Percentiles rank a stretch among this genome's conserved stretches.
phyloP scores from a whole-genome alignment of 1,140 invertebrate genomes.

The Penaeus chinensis region DNA sequence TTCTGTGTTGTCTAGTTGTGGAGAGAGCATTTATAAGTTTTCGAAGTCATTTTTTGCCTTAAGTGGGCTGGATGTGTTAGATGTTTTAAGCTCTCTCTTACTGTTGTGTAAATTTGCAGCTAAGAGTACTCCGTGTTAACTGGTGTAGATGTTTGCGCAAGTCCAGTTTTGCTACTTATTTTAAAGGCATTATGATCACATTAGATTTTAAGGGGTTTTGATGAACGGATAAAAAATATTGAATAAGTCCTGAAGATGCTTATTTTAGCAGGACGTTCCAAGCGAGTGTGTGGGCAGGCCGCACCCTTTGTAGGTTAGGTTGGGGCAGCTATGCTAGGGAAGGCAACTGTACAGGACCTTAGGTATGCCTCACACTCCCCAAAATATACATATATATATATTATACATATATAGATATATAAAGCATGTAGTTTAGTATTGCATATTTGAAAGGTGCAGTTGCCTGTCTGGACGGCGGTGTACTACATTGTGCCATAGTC shows the following conservation, averaged over 20 bases:
- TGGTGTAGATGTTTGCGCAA: too few species aligned
- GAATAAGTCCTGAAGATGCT: neutral
- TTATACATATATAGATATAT: conserved; percentile 17
- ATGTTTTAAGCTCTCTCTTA: conserved; percentile 19
- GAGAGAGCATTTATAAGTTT: conserved; percentile 11
- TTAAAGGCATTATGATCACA: conserved; percentile 48
- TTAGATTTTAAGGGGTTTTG: conserved; percentile 26
- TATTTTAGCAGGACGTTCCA: too few species aligned
- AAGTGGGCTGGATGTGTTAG: conserved; percentile 24
- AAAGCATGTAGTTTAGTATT: conserved; percentile 31
- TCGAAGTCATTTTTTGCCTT: neutral
- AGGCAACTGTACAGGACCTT: conserved; percentile 17
- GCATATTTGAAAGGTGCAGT: conserved; percentile 42
- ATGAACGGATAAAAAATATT: neutral
- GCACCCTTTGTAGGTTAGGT: conserved; percentile 15
- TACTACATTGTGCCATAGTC: conserved; percentile 44
- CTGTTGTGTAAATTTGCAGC: conserved; percentile 10
- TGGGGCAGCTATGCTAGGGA: conserved; percentile 32
- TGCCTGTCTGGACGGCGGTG: conserved; percentile 23
- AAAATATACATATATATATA: neutral
- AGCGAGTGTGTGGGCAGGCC: neutral
- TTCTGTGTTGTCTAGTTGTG: conserved; percentile 31
- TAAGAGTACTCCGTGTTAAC: too few species aligned
- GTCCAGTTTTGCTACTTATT: neutral
- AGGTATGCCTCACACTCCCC: conserved; percentile 25